Evolutionary conservation across 1,140 invertebrate species (phyloP).

Genomic region (Penaeus indicus): DNA sequence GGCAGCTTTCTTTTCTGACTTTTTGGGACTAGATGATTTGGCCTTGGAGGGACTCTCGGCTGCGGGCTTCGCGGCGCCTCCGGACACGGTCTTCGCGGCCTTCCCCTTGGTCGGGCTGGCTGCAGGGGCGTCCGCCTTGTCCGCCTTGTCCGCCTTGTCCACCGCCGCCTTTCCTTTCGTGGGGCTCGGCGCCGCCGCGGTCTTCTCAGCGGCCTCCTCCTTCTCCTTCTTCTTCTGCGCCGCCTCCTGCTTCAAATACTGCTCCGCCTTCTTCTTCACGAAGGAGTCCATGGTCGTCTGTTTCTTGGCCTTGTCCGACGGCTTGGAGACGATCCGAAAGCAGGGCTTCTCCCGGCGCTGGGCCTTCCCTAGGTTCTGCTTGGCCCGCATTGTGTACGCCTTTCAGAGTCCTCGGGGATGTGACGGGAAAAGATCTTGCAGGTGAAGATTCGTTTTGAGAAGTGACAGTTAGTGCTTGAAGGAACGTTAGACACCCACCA

Average conservation of each 20-base stretch:
- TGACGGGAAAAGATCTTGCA: not conserved
- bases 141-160: not conserved
- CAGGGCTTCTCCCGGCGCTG: constrained; percentile 1
- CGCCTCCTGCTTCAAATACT: not conserved
- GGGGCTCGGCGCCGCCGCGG: not conserved
- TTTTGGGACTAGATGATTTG: too few species aligned
- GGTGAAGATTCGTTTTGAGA: not conserved
- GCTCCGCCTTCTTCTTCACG: too few species aligned
- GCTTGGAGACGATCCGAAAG: too few species aligned
- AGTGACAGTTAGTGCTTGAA: constrained; percentile 30
- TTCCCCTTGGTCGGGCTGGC: too few species aligned
- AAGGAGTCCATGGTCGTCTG: too few species aligned
- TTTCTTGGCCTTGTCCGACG: too few species aligned
- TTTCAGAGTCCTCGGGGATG: not conserved
- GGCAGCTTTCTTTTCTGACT: too few species aligned
- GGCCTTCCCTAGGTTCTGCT: constrained; percentile 19
- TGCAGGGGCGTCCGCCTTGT: not conserved
- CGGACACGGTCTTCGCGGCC: too few species aligned
- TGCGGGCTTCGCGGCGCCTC: too few species aligned
- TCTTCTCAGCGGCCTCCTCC: not conserved
- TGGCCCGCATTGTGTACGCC: constrained; percentile 10
- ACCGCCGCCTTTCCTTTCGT: not conserved
- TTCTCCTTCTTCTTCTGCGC: not conserved
- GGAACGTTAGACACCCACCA: constrained; percentile 25
- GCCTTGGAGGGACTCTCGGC: too few species aligned